A percentile compares a stretch with the other conserved stretches of the same genome.
These are phyloP conservation scores for Hemicrepidius hirtus DNA, from an alignment of 2,888 invertebrate genomes.

Conservation along the genomic window DNA sequence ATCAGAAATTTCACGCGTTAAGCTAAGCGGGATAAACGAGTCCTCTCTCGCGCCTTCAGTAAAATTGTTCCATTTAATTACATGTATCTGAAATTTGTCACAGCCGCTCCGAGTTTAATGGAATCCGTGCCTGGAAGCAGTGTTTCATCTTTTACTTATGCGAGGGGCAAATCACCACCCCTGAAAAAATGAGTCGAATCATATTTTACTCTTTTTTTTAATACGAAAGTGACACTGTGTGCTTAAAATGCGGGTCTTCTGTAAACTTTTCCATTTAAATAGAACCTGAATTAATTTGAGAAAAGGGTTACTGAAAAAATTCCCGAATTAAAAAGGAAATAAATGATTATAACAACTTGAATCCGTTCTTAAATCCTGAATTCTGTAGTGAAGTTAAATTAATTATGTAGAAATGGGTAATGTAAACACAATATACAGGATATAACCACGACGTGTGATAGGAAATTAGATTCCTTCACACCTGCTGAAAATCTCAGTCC, in stretches of 20 bases:
- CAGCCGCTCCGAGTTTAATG: constrained; percentile 18
- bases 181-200: neutral
- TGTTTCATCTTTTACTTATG: constrained; percentile 10
- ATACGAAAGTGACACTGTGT: neutral
- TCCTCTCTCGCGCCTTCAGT: constrained; percentile 5
- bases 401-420: neutral
- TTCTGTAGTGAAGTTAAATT: neutral
- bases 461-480: constrained; percentile 8
- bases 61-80: constrained; percentile 27
- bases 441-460: neutral
- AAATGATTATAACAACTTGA: neutral
- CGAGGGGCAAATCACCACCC: neutral
- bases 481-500: constrained; percentile 4
- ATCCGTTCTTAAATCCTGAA: neutral
- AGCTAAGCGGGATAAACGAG: constrained; percentile 13
- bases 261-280: neutral
- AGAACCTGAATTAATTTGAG: neutral
- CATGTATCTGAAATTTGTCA: constrained; percentile 28
- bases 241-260: constrained; percentile 1
- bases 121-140: constrained; percentile 2
- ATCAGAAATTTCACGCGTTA: neutral
- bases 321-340: neutral
- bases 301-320: neutral
- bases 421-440: neutral
- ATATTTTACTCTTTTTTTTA: constrained; percentile 14